Percentiles rank a stretch among this genome's conserved stretches.
Evolutionary conservation across 2,113 vertebrate genomes (phyloP).

Genomic region (Pygoscelis antarcticus): DNA sequence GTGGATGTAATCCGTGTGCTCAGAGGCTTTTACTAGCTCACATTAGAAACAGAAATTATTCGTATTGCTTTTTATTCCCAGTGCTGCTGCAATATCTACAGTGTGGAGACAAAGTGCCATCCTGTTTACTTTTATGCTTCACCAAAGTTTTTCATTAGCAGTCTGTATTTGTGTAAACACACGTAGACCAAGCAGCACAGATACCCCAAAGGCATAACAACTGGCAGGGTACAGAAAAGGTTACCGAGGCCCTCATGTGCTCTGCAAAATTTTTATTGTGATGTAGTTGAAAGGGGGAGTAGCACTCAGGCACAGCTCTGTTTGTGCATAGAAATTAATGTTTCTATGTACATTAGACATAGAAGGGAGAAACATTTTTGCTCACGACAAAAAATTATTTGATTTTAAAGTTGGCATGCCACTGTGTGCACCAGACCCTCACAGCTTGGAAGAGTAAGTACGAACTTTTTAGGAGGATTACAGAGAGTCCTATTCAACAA

Average conservation of each 20-base stretch:
- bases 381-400: background rate
- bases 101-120: background rate
- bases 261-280: background rate
- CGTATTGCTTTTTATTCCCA: background rate
- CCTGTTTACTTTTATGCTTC: background rate
- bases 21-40: background rate
- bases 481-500: background rate
- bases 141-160: background rate
- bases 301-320: background rate
- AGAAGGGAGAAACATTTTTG: background rate
- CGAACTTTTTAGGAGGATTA: background rate
- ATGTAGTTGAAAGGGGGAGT: background rate
- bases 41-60: background rate
- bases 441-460: background rate
- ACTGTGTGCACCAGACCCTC: background rate
- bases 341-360: too few relatives aligned
- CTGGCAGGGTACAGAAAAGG: background rate
- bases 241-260: background rate
- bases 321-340: background rate
- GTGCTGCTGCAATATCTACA: background rate
- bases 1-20: background rate
- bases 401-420: background rate
- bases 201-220: background rate
- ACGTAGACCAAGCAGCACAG: background rate
- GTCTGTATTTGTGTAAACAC: background rate